phyloP scores from a whole-genome alignment of 2,797 vertebrate species.

The Helostoma temminkii region DNA sequence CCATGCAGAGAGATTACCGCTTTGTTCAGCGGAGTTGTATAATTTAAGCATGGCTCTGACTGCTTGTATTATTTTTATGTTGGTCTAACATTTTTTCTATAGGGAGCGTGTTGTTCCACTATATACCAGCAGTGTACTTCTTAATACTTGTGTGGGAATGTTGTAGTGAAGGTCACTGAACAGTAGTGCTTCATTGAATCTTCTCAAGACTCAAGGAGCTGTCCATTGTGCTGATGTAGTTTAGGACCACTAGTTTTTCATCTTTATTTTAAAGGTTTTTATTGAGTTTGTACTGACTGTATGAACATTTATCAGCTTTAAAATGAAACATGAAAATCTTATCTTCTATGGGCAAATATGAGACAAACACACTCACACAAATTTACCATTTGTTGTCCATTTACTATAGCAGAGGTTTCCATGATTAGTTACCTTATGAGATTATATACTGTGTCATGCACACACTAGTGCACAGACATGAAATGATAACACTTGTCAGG shows the following conservation, averaged over 20 bases:
- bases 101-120: not conserved
- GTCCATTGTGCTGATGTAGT: slow-evolving; percentile 65
- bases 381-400: not conserved
- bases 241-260: not conserved
- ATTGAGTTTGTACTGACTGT: not conserved
- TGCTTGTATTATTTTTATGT: slow-evolving; percentile 20
- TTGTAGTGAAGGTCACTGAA: slow-evolving; percentile 21
- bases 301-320: not conserved
- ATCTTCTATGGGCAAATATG: not conserved
- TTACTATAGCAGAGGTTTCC: not conserved
- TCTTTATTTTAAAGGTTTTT: not conserved
- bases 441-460: not conserved
- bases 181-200: not conserved
- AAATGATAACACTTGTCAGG: not conserved
- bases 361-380: not conserved
- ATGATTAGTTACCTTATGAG: not conserved
- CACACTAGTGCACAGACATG: too few relatives aligned
- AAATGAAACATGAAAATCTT: not conserved
- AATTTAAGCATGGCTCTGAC: slow-evolving; percentile 35
- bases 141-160: not conserved
- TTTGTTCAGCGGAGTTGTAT: slow-evolving; percentile 62
- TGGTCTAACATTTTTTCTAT: slow-evolving; percentile 4
- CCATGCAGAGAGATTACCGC: slow-evolving; percentile 55
- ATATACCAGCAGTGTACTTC: slow-evolving; percentile 5
- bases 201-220: slow-evolving; percentile 32